Evolutionary conservation across 2,113 vertebrate species (phyloP), one percentile per base, ranked within the genome.

Genomic region (Tringa solitaria): DNA sequence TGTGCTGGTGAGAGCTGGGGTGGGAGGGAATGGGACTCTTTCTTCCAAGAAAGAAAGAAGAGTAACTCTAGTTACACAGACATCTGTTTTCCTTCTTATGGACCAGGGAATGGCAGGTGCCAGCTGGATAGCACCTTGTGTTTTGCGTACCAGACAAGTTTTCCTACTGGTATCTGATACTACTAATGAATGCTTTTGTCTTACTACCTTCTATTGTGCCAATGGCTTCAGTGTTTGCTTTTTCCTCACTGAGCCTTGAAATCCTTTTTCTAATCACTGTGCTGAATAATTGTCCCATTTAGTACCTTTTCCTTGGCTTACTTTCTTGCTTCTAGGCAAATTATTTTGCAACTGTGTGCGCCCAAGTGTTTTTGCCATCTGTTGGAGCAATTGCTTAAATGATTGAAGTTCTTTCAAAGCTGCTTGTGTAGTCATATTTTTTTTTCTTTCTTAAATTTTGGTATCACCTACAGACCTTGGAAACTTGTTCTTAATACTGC

Each of bases 361-460:
- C 67, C 33, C 18, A 87, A 86, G 82, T 95, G 86, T 48, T 86
- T 97, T 97, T 97, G 77, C 96, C 96, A 96, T 98, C 97, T 98
- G 97, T 97, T 97, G 95, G 54, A 87, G 87, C 81, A 89, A 93
- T 86, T 60, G 26, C 4, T 93, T 84, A 94, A 93, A 87, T 85
- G 84, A 97, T 35, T 92, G 75, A 85, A 96, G 37, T 96, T 56
- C 92, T 92, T 89, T 84, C 39, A 77, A 78, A 92, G 79, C 90
- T 91, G 81, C 84, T 82, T 91, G 30, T 79, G 39, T 84, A 93
- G 85, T 73, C 89, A 70, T 84, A 89, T 56, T 60, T 97, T 57
- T 90, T 96, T 95, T 79, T 20, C 19, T 46, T 77, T 12, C 57
- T 94, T 67, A 73, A 89, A 75, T 59, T 93, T 91, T 87, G 76